Percentiles rank a stretch among this genome's conserved stretches.
Conservation (phyloP, 2,797 vertebrate genomes). For the Enteromius paludinosus region DNA sequence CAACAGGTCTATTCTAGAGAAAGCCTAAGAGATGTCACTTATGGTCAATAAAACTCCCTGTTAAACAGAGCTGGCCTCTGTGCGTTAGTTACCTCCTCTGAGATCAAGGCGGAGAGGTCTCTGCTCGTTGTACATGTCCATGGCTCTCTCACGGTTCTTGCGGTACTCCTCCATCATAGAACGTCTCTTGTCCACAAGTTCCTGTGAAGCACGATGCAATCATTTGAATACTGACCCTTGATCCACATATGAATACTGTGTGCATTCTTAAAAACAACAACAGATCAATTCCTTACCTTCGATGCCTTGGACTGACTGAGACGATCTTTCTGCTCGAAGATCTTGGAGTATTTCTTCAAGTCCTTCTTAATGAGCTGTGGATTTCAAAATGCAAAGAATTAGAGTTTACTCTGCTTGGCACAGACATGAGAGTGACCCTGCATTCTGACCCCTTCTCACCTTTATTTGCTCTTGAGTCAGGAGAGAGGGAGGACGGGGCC, state of each 20-base stretch:
- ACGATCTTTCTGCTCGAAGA: slow-evolving; percentile 99
- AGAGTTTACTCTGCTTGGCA: not conserved
- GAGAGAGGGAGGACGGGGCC: slow-evolving; percentile 88
- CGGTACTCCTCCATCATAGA: slow-evolving; percentile 97
- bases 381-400: slow-evolving; percentile 36
- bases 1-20: not conserved
- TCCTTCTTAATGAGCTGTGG: slow-evolving; percentile 96
- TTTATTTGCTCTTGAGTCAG: slow-evolving; percentile 90
- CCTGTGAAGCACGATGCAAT: slow-evolving; percentile 73
- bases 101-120: slow-evolving; percentile 89
- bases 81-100: slow-evolving; percentile 83
- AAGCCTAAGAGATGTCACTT: not conserved
- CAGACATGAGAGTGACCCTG: not conserved
- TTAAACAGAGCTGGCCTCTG: not conserved
- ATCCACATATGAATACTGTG: not conserved
- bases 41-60: not conserved
- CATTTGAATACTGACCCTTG: not conserved
- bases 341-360: slow-evolving; percentile 98
- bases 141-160: slow-evolving; percentile 86
- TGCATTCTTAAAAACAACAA: not conserved
- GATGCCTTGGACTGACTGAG: slow-evolving; percentile 98
- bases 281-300: slow-evolving; percentile 80
- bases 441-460: slow-evolving; percentile 67
- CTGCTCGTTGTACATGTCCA: slow-evolving; percentile 86
- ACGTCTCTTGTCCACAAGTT: slow-evolving; percentile 92